Evolutionary conservation across 2,113 vertebrate species (phyloP).

Genomic region (Casuarius casuarius): DNA sequence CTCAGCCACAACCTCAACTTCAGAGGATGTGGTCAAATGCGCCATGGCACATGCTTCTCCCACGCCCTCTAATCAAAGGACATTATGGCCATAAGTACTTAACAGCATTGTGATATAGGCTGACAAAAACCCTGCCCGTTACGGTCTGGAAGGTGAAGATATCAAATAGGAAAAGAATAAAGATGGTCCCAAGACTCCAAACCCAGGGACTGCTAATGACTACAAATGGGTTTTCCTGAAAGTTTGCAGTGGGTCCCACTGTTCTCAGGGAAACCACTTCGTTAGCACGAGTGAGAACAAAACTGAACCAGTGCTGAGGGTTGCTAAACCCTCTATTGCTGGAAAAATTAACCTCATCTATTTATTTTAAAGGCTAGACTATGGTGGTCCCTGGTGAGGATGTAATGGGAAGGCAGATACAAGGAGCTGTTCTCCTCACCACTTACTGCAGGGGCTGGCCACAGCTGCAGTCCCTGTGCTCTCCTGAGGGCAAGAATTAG

Average conservation of each 20-base stretch:
- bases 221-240: background rate
- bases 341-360: conserved; percentile 48
- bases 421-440: conserved; percentile 40
- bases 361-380: conserved; percentile 29
- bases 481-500: conserved; percentile 62
- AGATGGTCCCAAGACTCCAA: background rate
- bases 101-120: background rate
- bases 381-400: conserved; percentile 26
- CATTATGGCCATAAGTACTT: background rate
- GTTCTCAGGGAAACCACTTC: background rate
- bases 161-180: background rate
- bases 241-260: background rate
- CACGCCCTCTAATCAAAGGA: background rate
- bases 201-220: background rate
- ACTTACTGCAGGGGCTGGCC: background rate
- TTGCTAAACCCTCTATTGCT: conserved; percentile 7
- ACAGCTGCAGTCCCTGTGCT: conserved; percentile 39
- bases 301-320: background rate
- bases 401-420: conserved; percentile 20
- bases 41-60: background rate
- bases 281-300: background rate
- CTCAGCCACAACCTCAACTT: conserved; percentile 32
- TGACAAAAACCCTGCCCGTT: conserved; percentile 9
- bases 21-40: conserved; percentile 56
- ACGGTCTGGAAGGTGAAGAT: conserved; percentile 1